These are phyloP conservation scores for Spongilla lacustris DNA, from an alignment of 37 sponge, comb jelly and placozoan species.

Conservation along the genomic window DNA sequence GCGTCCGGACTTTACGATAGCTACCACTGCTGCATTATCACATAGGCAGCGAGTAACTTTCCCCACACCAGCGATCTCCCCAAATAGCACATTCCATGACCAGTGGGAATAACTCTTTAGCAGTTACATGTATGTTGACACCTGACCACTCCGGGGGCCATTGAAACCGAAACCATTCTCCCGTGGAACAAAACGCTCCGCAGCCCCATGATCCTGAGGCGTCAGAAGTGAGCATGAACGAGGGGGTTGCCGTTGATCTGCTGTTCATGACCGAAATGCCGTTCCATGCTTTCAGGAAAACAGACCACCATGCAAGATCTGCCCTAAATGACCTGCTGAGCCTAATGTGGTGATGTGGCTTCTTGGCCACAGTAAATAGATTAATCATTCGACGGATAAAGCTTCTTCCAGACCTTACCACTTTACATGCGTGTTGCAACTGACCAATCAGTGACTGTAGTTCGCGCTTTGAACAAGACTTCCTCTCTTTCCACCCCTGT, in stretches of 20 bases:
- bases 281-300: constrained; percentile 7
- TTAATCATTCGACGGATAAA: neutral
- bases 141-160: too few relatives aligned
- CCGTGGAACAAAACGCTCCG: neutral
- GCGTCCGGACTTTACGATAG: constrained; percentile 11
- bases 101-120: constrained; percentile 46
- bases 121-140: too few relatives aligned
- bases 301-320: constrained; percentile 23
- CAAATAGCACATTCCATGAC: constrained; percentile 15
- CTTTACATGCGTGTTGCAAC: constrained; percentile 7
- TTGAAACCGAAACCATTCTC: too few relatives aligned
- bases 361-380: neutral
- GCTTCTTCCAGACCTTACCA: neutral
- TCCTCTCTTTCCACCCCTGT: neutral
- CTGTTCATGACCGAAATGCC: neutral
- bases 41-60: neutral
- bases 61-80: constrained; percentile 1
- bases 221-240: too few relatives aligned
- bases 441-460: constrained; percentile 6
- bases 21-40: constrained; percentile 22
- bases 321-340: neutral
- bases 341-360: constrained; percentile 1
- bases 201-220: too few relatives aligned
- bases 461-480: neutral
- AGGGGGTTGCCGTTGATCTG: too few relatives aligned